Evolutionary conservation across 1,140 invertebrate species (phyloP).

Genomic region (Drosophila fuyamai): DNA sequence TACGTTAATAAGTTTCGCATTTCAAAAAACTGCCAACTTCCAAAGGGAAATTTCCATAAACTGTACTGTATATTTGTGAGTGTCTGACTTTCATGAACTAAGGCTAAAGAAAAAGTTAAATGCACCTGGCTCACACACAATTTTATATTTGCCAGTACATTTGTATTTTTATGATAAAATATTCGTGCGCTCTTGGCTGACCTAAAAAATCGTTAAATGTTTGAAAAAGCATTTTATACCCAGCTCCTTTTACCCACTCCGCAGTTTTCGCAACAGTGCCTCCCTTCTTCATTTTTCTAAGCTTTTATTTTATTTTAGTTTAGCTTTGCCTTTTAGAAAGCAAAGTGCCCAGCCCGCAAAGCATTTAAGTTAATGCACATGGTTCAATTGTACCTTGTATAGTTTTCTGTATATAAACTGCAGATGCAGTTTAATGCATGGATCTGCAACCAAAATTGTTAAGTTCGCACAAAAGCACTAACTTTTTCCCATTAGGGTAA

Average conservation of each 20-base stretch:
- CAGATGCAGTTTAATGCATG: constrained; percentile 25
- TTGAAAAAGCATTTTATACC: constrained; percentile 38
- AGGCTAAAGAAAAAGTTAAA: constrained; percentile 31
- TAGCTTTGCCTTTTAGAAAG: constrained; percentile 66
- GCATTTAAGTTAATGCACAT: constrained; percentile 81
- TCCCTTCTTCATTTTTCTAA: constrained; percentile 13
- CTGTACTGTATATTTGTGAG: constrained; percentile 29
- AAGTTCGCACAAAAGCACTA: no score
- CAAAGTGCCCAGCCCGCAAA: constrained; percentile 80
- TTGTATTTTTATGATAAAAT: constrained; percentile 80
- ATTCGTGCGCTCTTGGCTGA: constrained; percentile 69
- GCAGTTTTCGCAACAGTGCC: constrained; percentile 11
- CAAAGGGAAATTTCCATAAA: constrained; percentile 62
- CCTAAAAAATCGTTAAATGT: constrained; percentile 69
- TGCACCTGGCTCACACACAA: constrained; percentile 3
- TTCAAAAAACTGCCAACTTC: constrained; percentile 43
- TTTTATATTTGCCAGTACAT: constrained; percentile 47
- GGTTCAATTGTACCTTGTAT: constrained; percentile 44
- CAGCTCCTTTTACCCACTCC: constrained; percentile 24
- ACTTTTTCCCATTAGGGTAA: no score
- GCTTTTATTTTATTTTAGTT: constrained; percentile 28
- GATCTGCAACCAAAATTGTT: no score
- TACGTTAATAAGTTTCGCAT: constrained; percentile 79
- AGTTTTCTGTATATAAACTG: constrained; percentile 25
- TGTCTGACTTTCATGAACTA: constrained; percentile 57